phyloP scores from a whole-genome alignment of 2,113 vertebrate genomes.

The Theristicus caerulescens region DNA sequence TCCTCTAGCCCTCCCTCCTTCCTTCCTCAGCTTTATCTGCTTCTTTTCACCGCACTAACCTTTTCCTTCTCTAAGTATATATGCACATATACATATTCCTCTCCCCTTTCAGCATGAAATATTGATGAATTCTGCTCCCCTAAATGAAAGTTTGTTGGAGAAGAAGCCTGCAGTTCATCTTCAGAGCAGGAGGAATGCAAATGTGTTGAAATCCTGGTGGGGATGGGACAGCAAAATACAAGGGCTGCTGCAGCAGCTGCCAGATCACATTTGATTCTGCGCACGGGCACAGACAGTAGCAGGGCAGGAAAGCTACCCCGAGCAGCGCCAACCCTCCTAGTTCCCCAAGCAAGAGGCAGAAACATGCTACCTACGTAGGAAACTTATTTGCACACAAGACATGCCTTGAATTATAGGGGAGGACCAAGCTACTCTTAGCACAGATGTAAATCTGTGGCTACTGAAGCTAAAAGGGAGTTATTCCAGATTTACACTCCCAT shows the following conservation, averaged over 20 bases:
- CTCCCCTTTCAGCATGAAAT: constrained; percentile 55
- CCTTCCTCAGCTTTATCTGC: background rate
- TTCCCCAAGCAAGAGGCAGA: background rate
- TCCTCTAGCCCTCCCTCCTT: background rate
- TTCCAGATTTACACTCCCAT: constrained; percentile 19
- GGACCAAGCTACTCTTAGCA: background rate
- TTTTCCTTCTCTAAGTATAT: background rate
- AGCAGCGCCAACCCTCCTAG: background rate
- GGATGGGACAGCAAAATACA: background rate
- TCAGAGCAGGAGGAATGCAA: constrained; percentile 31
- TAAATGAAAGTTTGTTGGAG: constrained; percentile 29
- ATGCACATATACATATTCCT: background rate
- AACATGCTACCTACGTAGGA: background rate
- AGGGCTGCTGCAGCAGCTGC: constrained; percentile 34
- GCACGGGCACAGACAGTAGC: background rate
- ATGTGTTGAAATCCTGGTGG: constrained; percentile 54
- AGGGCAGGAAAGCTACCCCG: background rate
- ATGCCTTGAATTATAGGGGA: constrained; percentile 1
- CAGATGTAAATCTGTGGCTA: constrained; percentile 21
- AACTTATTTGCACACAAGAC: background rate
- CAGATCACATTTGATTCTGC: constrained; percentile 23
- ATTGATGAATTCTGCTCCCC: constrained; percentile 62
- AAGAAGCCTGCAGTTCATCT: constrained; percentile 30
- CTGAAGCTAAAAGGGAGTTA: constrained; percentile 39
- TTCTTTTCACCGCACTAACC: background rate